Evolutionary conservation across 2,797 vertebrate genomes (phyloP).

Genomic region (Potorous gilbertii): DNA sequence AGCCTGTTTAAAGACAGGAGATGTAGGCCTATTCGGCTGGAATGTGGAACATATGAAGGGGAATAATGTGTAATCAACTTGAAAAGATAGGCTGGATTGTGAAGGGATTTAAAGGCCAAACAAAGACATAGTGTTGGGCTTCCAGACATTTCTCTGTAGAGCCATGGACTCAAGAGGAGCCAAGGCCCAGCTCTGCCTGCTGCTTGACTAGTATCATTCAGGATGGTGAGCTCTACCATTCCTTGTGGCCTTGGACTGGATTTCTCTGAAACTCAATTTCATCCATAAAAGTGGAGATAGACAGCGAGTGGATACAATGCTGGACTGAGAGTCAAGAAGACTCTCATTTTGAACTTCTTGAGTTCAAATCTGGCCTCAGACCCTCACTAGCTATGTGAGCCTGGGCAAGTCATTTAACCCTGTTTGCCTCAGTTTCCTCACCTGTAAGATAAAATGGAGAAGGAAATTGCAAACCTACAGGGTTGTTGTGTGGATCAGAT

Average conservation of each 20-base stretch:
- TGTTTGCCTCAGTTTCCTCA: background rate
- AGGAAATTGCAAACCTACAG: background rate
- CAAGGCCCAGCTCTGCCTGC: background rate
- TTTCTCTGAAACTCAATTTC: conserved; percentile 26
- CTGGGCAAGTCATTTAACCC: background rate
- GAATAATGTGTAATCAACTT: background rate
- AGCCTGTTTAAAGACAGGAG: background rate
- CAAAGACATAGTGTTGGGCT: background rate
- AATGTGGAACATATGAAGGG: background rate
- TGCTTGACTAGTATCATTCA: background rate
- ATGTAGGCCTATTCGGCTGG: background rate
- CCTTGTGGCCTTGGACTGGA: background rate
- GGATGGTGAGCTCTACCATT: background rate
- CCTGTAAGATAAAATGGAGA: background rate
- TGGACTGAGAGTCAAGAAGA: background rate
- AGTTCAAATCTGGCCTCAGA: background rate
- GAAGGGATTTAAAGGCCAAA: background rate
- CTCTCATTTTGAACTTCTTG: too few species aligned
- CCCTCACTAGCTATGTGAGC: background rate
- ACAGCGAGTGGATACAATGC: background rate
- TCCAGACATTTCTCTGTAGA: background rate
- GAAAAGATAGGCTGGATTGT: background rate
- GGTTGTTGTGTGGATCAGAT: background rate
- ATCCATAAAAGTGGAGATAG: conserved; percentile 15
- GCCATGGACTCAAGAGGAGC: background rate